phyloP scores from a whole-genome alignment of 1,140 invertebrate species.

The Acromyrmex heyeri region DNA sequence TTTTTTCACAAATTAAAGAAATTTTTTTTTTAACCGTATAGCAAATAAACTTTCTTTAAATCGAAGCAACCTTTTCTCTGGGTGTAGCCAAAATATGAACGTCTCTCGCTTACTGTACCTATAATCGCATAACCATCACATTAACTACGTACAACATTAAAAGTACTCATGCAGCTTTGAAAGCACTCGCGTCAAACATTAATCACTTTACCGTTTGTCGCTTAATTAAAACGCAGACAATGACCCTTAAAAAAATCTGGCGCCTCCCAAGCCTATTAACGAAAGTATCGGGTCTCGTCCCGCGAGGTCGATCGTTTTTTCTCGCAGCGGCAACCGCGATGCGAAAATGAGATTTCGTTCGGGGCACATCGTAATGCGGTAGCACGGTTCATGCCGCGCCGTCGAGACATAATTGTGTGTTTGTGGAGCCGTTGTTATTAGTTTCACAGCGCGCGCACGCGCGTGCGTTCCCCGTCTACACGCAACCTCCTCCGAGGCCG shows the following conservation, averaged over 20 bases:
- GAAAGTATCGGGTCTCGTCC: constrained; percentile 43
- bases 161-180: not conserved
- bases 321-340: constrained; percentile 47
- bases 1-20: too few relatives aligned
- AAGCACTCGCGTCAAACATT: constrained; percentile 16
- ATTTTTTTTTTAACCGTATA: too few relatives aligned
- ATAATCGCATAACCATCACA: not conserved
- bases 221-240: constrained; percentile 52
- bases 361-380: constrained; percentile 77
- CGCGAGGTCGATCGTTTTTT: constrained; percentile 61
- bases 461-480: constrained; percentile 46
- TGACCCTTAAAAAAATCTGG: constrained; percentile 20
- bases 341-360: constrained; percentile 71
- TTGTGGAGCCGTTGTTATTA: constrained; percentile 83
- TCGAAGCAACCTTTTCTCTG: too few relatives aligned
- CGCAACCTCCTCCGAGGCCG: constrained; percentile 67
- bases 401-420: constrained; percentile 82
- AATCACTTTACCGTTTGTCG: constrained; percentile 38
- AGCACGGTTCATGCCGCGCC: constrained; percentile 77
- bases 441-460: constrained; percentile 73
- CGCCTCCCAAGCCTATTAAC: constrained; percentile 42
- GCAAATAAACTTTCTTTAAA: too few relatives aligned
- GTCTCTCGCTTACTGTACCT: not conserved
- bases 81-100: not conserved
- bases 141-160: constrained; percentile 22